Evolutionary conservation across 92 coral and sea anemone genomes (phyloP).

Genomic region (Heteractis magnifica): DNA sequence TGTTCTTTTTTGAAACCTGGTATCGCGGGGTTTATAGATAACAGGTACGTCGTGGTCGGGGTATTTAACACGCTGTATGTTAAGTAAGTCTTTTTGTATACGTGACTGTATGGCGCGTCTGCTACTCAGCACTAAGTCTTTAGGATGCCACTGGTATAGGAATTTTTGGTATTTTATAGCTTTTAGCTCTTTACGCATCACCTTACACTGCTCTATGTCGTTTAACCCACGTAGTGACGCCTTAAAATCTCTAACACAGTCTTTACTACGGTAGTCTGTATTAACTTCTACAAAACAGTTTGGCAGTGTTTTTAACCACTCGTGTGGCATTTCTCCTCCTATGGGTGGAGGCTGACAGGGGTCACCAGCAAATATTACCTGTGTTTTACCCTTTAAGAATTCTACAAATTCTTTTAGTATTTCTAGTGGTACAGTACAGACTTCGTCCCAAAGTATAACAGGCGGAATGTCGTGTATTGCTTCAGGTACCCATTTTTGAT

Average conservation of each 20-base stretch:
- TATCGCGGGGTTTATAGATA: no score
- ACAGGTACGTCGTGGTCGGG: no score
- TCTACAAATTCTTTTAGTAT: background rate
- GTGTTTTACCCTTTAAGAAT: background rate
- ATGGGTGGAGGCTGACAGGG: no score
- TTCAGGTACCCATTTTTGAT: no score
- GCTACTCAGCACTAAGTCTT: background rate
- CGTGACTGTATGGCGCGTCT: background rate
- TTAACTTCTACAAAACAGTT: background rate
- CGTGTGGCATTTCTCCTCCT: slow-evolving; percentile 7
- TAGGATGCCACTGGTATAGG: background rate
- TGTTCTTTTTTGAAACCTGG: background rate
- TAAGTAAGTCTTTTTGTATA: background rate
- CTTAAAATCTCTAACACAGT: no score
- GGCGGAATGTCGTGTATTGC: no score
- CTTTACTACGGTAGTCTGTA: background rate
- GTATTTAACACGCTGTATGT: background rate
- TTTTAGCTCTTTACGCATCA: background rate
- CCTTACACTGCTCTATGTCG: background rate
- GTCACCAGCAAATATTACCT: no score
- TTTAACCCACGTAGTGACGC: no score
- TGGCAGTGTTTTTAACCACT: background rate
- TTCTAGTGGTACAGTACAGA: background rate
- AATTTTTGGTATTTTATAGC: background rate
- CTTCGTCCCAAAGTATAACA: no score